A percentile compares a stretch with the other conserved stretches of the same genome.
Conservation (phyloP, 1,140 invertebrate genomes). For the Lucilia cuprina region DNA sequence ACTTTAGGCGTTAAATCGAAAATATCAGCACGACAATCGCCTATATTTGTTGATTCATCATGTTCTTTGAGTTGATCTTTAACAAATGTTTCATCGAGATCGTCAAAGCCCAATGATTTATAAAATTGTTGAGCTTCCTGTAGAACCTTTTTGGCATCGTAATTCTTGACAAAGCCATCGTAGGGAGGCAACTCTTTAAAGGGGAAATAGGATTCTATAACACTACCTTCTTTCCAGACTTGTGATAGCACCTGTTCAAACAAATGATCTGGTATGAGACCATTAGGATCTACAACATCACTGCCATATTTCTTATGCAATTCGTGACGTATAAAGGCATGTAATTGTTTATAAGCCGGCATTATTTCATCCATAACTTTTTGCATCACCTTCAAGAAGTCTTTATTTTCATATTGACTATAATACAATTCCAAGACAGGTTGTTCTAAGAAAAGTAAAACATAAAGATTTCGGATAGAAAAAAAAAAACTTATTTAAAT, state of each 20-base stretch:
- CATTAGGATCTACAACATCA: slow-evolving; percentile 70
- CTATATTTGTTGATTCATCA: slow-evolving; percentile 50
- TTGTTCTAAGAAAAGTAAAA: slow-evolving; percentile 40
- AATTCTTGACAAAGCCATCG: slow-evolving; percentile 48
- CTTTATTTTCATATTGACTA: slow-evolving; percentile 65
- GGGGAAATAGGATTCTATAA: slow-evolving; percentile 53
- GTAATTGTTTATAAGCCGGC: slow-evolving; percentile 85
- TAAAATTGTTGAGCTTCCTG: slow-evolving; percentile 54
- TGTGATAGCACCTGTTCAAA: slow-evolving; percentile 65
- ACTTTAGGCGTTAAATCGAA: slow-evolving; percentile 54
- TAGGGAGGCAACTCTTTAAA: slow-evolving; percentile 50
- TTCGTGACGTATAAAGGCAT: slow-evolving; percentile 82
- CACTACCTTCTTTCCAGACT: slow-evolving; percentile 55
- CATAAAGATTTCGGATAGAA: too few species aligned
- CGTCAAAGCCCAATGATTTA: slow-evolving; percentile 50
- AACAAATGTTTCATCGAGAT: slow-evolving; percentile 47
- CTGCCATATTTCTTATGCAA: slow-evolving; percentile 78
- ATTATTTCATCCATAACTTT: slow-evolving; percentile 70
- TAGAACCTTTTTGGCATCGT: slow-evolving; percentile 47
- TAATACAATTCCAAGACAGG: slow-evolving; percentile 54
- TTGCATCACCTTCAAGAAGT: slow-evolving; percentile 66
- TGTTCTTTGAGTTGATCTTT: slow-evolving; percentile 53
- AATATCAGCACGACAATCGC: slow-evolving; percentile 54
- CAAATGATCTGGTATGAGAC: slow-evolving; percentile 89
- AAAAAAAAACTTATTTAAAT: too few species aligned